Evolutionary conservation across 2,113 vertebrate genomes (phyloP).

Genomic region (Podarcis cretensis): DNA sequence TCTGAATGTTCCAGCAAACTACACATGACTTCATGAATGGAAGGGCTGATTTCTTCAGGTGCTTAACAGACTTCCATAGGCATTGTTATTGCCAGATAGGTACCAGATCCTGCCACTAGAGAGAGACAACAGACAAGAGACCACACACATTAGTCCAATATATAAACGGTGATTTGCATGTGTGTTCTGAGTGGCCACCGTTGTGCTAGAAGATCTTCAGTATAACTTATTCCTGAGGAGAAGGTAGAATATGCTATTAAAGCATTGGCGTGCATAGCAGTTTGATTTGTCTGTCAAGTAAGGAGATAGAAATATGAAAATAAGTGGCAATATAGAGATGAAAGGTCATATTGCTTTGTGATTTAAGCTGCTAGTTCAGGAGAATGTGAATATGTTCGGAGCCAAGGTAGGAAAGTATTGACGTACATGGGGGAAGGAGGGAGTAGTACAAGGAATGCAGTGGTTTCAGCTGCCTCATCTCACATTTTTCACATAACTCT

Average conservation of each 20-base stretch:
- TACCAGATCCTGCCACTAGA: conserved; percentile 24
- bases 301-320: conserved; percentile 1
- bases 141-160: neutral
- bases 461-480: neutral
- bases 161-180: neutral
- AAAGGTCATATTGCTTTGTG: conserved; percentile 16
- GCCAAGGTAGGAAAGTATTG: neutral
- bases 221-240: neutral
- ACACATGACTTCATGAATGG: neutral
- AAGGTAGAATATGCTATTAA: neutral
- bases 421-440: neutral
- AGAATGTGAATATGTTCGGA: neutral
- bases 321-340: conserved; percentile 1
- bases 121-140: conserved; percentile 15
- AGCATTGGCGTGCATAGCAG: neutral
- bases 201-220: neutral
- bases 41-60: neutral
- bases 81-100: neutral
- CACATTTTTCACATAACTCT: neutral
- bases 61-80: neutral
- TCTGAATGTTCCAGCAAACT: neutral
- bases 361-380: conserved; percentile 10
- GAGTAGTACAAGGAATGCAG: neutral
- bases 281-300: conserved; percentile 8
- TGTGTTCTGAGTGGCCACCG: neutral